phyloP scores from a whole-genome alignment of 1,140 invertebrate species.

The Andrena cerasifolii region DNA sequence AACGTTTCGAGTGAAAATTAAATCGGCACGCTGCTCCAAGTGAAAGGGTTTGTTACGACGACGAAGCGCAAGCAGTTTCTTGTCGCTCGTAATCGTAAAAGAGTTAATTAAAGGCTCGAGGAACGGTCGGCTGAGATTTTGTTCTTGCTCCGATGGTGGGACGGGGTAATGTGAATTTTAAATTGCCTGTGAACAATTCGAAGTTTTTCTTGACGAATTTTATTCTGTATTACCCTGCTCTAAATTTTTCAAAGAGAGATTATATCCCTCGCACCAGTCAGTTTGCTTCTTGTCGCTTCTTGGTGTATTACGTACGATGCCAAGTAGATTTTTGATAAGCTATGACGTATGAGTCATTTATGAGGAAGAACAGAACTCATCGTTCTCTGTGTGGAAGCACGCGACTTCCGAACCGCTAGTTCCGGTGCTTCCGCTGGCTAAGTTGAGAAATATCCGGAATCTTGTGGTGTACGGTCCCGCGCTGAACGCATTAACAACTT shows the following conservation, averaged over 20 bases:
- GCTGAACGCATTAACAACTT: conserved; percentile 12
- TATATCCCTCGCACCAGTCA: no score
- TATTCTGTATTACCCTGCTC: background rate
- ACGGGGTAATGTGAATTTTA: background rate
- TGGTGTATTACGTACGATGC: background rate
- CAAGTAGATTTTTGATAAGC: background rate
- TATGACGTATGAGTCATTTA: background rate
- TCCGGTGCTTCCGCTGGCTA: conserved; percentile 11
- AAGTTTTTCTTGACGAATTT: background rate
- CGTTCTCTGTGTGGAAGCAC: no score
- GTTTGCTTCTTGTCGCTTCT: background rate
- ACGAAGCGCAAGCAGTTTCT: background rate
- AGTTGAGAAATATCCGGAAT: conserved; percentile 23
- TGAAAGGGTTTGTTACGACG: conserved; percentile 3
- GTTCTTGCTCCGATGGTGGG: background rate
- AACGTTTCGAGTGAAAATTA: background rate
- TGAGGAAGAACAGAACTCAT: background rate
- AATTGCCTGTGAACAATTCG: background rate
- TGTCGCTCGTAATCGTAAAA: background rate
- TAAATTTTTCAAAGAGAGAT: background rate
- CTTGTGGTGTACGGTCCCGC: conserved; percentile 1
- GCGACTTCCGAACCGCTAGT: background rate
- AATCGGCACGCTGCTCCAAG: background rate
- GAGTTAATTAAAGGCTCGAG: conserved; percentile 8
- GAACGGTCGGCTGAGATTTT: background rate